Percentiles rank a stretch among this genome's conserved stretches.
Evolutionary conservation across 1,140 invertebrate genomes (phyloP).

Genomic region (Ips typographus): DNA sequence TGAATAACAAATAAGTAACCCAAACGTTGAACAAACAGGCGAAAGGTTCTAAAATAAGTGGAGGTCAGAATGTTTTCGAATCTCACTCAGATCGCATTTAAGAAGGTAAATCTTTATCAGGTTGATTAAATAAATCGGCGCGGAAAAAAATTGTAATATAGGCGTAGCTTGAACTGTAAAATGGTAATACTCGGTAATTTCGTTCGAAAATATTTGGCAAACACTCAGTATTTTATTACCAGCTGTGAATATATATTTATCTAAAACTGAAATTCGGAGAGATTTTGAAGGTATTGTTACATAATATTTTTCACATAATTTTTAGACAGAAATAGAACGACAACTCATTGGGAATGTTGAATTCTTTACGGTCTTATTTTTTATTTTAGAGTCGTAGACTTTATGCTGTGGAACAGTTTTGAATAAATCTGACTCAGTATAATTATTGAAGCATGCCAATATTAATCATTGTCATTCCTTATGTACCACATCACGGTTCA

Average conservation of each 20-base stretch:
- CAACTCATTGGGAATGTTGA: conserved; percentile 6
- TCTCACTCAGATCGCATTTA: not conserved
- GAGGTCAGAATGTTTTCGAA: conserved; percentile 1
- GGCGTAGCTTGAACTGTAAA: not conserved
- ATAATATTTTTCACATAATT: conserved; percentile 34
- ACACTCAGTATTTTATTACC: conserved; percentile 33
- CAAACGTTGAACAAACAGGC: conserved; percentile 1
- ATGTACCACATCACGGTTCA: conserved; percentile 22
- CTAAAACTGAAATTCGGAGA: conserved; percentile 26
- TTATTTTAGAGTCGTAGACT: no score
- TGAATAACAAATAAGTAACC: conserved; percentile 12
- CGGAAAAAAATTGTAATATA: not conserved
- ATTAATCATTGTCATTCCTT: conserved; percentile 28
- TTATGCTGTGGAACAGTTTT: no score
- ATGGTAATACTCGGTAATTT: conserved; percentile 12
- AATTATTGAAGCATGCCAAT: not conserved
- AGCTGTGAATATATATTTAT: conserved; percentile 35
- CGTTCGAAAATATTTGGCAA: conserved; percentile 31
- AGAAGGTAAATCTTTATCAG: not conserved
- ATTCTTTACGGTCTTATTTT: no score
- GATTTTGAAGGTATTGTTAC: conserved; percentile 32
- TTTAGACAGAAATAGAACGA: conserved; percentile 22
- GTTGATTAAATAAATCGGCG: not conserved
- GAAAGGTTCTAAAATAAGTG: not conserved
- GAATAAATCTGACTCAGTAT: not conserved